Base-by-base conservation (phyloP, 1,140 invertebrate species). In the Nylanderia fulva region DNA sequence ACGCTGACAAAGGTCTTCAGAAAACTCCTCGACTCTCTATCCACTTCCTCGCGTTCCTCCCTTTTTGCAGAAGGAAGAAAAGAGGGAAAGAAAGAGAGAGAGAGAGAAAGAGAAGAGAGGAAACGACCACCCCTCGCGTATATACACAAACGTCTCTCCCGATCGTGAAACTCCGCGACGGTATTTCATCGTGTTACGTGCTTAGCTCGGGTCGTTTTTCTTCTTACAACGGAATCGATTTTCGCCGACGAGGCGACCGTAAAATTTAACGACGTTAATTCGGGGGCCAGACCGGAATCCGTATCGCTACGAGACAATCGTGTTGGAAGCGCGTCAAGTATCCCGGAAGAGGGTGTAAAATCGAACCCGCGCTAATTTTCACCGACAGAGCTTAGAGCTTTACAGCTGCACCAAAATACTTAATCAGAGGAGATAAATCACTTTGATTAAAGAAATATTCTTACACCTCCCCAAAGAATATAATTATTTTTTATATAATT, bases 181-280 rank as follows among this genome's bases (percentile, higher is more conserved):
- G 18, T 89, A 68, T 89, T 86, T 86, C 74, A 69, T 58, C 84
- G 72, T 75, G 87, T 89, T 89, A 89, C 87, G 88, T 85, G 87
- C 87, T 69, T 33, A 45, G 71, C 74, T 61, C 48, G 74, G 66
- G n/a, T 75, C 76, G 72, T 85, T 86, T 84, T 87, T 80, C 86
- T 87, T 61, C 89, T 90, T 88, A 90, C 88, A 90, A 90, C 87
- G 88, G 52, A 87, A 90, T 90, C 88, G 69, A 82, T 88, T 90
- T 89, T 85, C 88, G 88, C 80, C 87, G 88, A 90, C 87, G 74
- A 89, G 88, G 88, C 76, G 75, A 56, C n/a, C 75, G 18, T 90
- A 90, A 90, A 89, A 90, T 77, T 82, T 90, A 89, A 90, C 85
- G 88, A 89, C 85, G 85, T 90, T 90, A 90, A 90, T 90, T 87